Evolutionary conservation across 1,140 invertebrate species (phyloP), one percentile per base, ranked within the genome.

Genomic region (Bathynomus jamesi): DNA sequence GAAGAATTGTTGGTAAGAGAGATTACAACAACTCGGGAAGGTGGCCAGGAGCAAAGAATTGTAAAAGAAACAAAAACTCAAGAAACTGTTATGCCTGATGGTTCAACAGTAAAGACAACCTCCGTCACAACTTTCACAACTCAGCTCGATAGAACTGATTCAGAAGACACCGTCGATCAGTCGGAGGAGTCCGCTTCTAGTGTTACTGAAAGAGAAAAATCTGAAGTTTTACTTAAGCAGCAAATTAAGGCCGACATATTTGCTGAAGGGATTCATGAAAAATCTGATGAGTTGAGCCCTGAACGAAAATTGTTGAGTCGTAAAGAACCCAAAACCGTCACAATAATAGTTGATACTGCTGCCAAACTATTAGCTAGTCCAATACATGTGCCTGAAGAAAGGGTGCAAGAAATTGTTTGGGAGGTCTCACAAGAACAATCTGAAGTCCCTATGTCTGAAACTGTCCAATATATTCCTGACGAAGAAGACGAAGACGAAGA

Each of bases 391-490:
- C 75, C 72, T 32, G 70, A 77, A 32, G 75, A 77, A 70, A 74
- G 64, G 46, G 65, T 77, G 10, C 70, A 77, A 69, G 75, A 77
- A 21, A 70, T 77, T 61, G 72, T 77, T 4, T 77, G 75, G 75
- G 75, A 77, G 62, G 75, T 72, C 8, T 77, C 72, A 29, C 75
- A 77, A 53, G 76, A 78, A 72, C 40, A 53, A 27, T 74, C 74
- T 28, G 74, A 78, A 32, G 72, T 71, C 25, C 67, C 73, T 7
- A 64, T 78, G n/a, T 72, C 88, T 17, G 75, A 77, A 46, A 77
- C 75, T n/a, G 75, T 80, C 29, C 72, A 79, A 69, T 79, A 82
- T 27, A 79, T 82, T 65, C 78, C 81, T 17, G 67, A 78, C 10
- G 79, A 81, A 70, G 13, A 17, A 21, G 40, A 53, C 21, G 77